Evolutionary conservation across 2,888 invertebrate species (phyloP).

Genomic region (Oxystoma pomonae): DNA sequence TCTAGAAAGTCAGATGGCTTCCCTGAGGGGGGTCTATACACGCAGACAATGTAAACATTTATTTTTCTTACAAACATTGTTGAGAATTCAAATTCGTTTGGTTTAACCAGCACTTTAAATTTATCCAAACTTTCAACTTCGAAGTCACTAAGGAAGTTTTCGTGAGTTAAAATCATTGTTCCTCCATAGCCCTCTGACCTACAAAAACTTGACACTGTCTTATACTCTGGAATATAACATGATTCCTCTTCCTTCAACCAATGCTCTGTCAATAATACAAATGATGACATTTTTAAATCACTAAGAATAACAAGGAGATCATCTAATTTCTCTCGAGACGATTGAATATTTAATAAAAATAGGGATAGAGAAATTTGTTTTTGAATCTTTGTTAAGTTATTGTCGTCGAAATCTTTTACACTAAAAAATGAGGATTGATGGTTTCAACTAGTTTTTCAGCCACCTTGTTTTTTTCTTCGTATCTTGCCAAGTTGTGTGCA

Average conservation of each 20-base stretch:
- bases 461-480: not conserved
- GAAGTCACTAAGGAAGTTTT: not conserved
- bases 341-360: not conserved
- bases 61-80: not conserved
- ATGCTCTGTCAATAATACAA: not conserved
- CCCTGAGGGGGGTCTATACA: not conserved
- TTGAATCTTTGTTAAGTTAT: not conserved
- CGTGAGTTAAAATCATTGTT: not conserved
- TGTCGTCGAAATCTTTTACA: not conserved
- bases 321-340: not conserved
- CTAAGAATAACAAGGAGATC: not conserved
- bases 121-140: not conserved
- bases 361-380: not conserved
- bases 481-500: not conserved
- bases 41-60: not conserved
- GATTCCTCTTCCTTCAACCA: not conserved
- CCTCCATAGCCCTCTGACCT: not conserved
- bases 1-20: not conserved
- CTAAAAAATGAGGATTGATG: not conserved
- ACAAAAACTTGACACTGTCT: not conserved
- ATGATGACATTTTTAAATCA: not conserved
- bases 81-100: not conserved
- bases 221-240: not conserved
- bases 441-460: not conserved
- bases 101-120: not conserved